Evolutionary conservation across 2,888 invertebrate species (phyloP).

Genomic region (Alitta virens): DNA sequence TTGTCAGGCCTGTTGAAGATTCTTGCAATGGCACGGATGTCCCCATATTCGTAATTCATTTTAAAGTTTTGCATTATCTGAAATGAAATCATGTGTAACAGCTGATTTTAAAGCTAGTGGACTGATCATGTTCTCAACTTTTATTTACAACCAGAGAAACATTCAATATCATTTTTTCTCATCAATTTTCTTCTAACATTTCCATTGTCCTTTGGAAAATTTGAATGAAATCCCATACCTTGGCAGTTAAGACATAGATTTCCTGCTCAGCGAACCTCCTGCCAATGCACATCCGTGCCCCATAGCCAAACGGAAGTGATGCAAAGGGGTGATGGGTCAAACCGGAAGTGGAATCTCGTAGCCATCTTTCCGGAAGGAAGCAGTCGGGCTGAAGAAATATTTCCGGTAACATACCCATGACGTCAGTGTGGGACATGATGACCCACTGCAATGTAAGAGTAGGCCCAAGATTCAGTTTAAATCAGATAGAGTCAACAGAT

Average conservation of each 20-base stretch:
- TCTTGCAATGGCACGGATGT: conserved; percentile 5
- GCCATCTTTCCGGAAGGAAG: conserved; percentile 79
- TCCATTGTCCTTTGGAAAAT: too few relatives aligned
- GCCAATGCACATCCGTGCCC: conserved; percentile 81
- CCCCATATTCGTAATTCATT: conserved; percentile 14
- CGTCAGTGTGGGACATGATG: too few relatives aligned
- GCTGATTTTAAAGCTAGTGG: too few relatives aligned
- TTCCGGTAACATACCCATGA: conserved; percentile 53
- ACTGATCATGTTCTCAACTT: too few relatives aligned
- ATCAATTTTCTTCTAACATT: too few relatives aligned
- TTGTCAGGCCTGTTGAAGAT: conserved; percentile 5
- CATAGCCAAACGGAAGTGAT: conserved; percentile 76
- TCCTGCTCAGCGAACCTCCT: conserved; percentile 82
- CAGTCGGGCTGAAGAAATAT: conserved; percentile 72
- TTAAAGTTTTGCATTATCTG: conserved; percentile 18
- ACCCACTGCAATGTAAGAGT: too few relatives aligned
- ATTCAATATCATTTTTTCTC: too few relatives aligned
- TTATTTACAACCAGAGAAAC: too few relatives aligned
- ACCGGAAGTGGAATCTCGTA: conserved; percentile 59
- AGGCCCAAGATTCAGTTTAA: too few relatives aligned
- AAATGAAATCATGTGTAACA: neutral
- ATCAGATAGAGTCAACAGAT: too few relatives aligned
- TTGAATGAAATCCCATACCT: too few relatives aligned
- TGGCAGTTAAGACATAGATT: conserved; percentile 61
- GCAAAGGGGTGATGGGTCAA: conserved; percentile 63